Base-by-base conservation (phyloP, 2,113 vertebrate genomes). In the Xiphias gladius region DNA sequence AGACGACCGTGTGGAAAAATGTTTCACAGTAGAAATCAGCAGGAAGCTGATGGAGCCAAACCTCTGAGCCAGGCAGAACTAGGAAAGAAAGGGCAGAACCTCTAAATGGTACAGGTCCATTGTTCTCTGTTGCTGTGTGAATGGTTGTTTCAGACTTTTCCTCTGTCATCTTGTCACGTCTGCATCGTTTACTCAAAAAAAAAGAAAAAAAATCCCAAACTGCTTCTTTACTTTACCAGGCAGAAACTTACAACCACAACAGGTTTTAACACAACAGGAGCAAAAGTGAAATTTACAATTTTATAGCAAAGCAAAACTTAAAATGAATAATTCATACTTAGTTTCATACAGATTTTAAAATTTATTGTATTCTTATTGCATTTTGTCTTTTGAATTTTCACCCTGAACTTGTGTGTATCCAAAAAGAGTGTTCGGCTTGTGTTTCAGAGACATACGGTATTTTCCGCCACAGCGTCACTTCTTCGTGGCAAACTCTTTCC, bases 151-250 rank as follows among this genome's bases (percentile, higher is more conserved):
- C 50, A 43, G 28, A 7, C 20, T 30, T 66, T 67, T 19, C 48
- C n/a, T n/a, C 17, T 61, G 5, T 67, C 28, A 22, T n/a, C n/a
- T 77, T 16, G 41, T 62, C 61, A 48, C 12, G 5, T 62, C 22
- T 57, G 16, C 46, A 39, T 67, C n/a, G 13, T 64, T 67, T 13
- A 58, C 30, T 54, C 32, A 3, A 35, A 35, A 35, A 35, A 35
- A 35, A 35, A n/a, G n/a, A n/a, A n/a, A 24, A 41, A 69, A 32
- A 72, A 50, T 73, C 57, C 58, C 46, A 84, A 76, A 86, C 69
- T 71, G 72, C 65, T 84, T 88, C 30, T 79, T 80, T 4, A 54
- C 26, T 79, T 80, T 4, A 54, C 26, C 43, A n/a, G 7, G 24
- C 9, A 62, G 19, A 69, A 63, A 73, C 30, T 54, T 26, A 17